A percentile compares a stretch with the other conserved stretches of the same genome.
These are phyloP conservation scores for Epicauta chinensis DNA, from an alignment of 1,140 invertebrate species.

Conservation along the genomic window DNA sequence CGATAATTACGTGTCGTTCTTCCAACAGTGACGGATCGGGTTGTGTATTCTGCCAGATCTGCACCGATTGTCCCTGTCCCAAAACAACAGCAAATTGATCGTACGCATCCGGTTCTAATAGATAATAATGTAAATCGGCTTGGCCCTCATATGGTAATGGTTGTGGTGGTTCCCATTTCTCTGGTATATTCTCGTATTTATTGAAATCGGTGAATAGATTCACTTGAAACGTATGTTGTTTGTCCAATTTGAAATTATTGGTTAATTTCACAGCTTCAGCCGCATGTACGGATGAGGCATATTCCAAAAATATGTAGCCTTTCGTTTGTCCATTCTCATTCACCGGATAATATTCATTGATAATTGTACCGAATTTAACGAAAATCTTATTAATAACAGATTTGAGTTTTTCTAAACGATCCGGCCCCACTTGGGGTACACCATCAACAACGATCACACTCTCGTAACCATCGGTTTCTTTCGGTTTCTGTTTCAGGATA, in stretches of 20 bases:
- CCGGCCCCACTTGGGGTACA: constrained; percentile 88
- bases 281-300: constrained; percentile 72
- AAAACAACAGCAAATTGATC: constrained; percentile 93
- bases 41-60: constrained; percentile 86
- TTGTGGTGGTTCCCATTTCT: constrained; percentile 86
- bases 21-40: constrained; percentile 80
- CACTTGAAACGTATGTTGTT: constrained; percentile 90
- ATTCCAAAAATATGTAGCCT: constrained; percentile 94
- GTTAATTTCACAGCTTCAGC: constrained; percentile 78
- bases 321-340: constrained; percentile 80
- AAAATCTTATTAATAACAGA: constrained; percentile 91
- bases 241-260: constrained; percentile 95
- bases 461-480: constrained; percentile 92
- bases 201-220: constrained; percentile 93
- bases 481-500: constrained; percentile 78
- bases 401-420: constrained; percentile 88
- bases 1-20: constrained; percentile 73
- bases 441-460: constrained; percentile 95
- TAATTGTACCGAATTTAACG: constrained; percentile 83
- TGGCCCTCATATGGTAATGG: constrained; percentile 81
- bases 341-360: constrained; percentile 85
- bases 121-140: constrained; percentile 84
- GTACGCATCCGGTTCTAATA: constrained; percentile 87
- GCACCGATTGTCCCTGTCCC: constrained; percentile 68
- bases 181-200: constrained; percentile 84